Base-by-base conservation (phyloP, 2,113 vertebrate species). In the Cebus imitator region DNA sequence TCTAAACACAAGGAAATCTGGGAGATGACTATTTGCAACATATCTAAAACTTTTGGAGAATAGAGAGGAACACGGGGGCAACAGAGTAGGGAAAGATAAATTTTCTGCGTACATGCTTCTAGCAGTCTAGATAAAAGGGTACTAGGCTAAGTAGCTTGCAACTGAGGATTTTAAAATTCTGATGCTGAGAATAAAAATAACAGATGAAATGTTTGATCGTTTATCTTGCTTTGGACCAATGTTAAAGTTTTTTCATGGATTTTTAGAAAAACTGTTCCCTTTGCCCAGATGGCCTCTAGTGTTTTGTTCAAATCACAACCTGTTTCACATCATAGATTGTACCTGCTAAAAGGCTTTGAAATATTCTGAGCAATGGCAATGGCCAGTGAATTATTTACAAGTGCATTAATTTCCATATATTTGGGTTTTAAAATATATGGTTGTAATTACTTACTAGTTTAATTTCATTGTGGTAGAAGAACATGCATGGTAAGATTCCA, bases 251-350 rank as follows among this genome's bases (percentile, higher is more conserved):
- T 78, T 48, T 64, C 80, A n/a, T 7, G 72, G 25, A 40, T 89
- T 96, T 97, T 97, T 79, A 94, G 73, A 73, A 50, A 94, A 76
- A 23, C 35, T n/a, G 6, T 91, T 91, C 68, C 30, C 27, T 90
- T 94, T 82, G 76, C 7, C 66, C 32, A 32, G 43, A 45, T 58
- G 66, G 58, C 32, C 83, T 86, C 27, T 75, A 21, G 16, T 37
- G 48, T 66, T 90, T 80, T 78, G 55, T 82, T 95, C 50, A 57
- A 37, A 64, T 64, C 64, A 95, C 88, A 96, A 57, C 30, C 3
- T 72, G 48, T 75, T 93, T 88, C 50, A 55, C 23, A 40, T 86
- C 55, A 61, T 27, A 78, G n/a, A 37, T 32, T 30, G 12, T 16
- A 86, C 27, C 45, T 70, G 14, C 52, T 76, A 70, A 81, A 55